Conservation (phyloP, 1,140 invertebrate genomes). For the Oreohelix idahoensis region DNA sequence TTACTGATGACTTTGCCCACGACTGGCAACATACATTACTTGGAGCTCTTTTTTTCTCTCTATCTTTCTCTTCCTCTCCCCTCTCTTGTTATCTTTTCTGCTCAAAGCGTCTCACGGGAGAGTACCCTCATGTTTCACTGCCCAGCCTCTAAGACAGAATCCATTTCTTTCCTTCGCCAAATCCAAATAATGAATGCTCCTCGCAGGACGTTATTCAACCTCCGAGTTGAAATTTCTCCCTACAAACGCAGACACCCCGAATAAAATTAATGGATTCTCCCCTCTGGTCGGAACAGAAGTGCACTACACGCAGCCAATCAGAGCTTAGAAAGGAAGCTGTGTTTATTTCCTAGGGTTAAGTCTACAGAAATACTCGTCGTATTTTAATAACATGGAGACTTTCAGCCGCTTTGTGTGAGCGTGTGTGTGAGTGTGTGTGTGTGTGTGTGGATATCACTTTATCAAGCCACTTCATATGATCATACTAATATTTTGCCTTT, state of each 20-base stretch:
- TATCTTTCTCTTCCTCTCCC: not conserved
- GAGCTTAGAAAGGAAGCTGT: not conserved
- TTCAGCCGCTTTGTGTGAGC: not conserved
- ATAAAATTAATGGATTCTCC: slow-evolving; percentile 25
- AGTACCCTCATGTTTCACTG: slow-evolving; percentile 31
- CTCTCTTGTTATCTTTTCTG: not conserved
- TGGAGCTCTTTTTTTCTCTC: not conserved
- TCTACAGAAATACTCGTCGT: not conserved
- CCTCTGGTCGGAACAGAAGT: slow-evolving; percentile 18
- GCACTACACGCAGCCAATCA: not conserved
- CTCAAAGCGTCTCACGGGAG: slow-evolving; percentile 15
- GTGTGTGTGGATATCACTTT: not conserved
- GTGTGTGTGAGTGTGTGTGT: not conserved
- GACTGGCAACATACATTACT: not conserved
- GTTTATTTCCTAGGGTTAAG: not conserved
- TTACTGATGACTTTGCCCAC: not conserved
- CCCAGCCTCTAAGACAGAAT: slow-evolving; percentile 25
- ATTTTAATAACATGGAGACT: too few species aligned
- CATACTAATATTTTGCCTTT: too few species aligned
- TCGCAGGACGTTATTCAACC: slow-evolving; percentile 10
- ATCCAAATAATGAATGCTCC: slow-evolving; percentile 33
- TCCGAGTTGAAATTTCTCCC: slow-evolving; percentile 20
- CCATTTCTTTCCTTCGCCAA: slow-evolving; percentile 24
- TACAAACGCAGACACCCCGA: slow-evolving; percentile 18
- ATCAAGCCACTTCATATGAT: too few species aligned